Conservation (phyloP, 1,140 invertebrate species). For the Drosophila willistoni region DNA sequence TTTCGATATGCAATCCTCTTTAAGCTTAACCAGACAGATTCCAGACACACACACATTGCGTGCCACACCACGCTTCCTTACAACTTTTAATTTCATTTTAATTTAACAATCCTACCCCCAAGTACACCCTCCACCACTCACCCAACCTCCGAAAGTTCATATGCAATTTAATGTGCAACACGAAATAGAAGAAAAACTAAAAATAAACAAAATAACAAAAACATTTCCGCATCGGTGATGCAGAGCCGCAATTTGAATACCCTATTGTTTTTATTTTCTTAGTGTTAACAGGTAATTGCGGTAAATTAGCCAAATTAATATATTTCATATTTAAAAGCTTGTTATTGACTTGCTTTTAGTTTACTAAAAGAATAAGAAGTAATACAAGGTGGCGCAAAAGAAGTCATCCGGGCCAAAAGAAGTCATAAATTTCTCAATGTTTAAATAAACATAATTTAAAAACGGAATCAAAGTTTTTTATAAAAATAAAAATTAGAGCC, state of each 20-base stretch:
- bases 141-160: constrained; percentile 19
- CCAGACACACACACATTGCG: background rate
- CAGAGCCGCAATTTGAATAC: background rate
- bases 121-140: constrained; percentile 6
- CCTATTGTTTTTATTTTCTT: background rate
- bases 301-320: too few species aligned
- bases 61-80: background rate
- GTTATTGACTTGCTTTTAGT: too few species aligned
- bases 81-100: constrained; percentile 50
- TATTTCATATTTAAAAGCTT: too few species aligned
- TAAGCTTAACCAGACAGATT: constrained; percentile 6
- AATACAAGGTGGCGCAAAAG: too few species aligned
- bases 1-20: background rate
- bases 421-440: too few species aligned
- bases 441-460: too few species aligned
- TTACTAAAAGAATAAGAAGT: too few species aligned
- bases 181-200: constrained; percentile 14
- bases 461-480: too few species aligned
- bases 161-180: constrained; percentile 55
- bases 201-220: constrained; percentile 4
- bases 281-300: too few species aligned
- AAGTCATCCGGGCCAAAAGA: too few species aligned
- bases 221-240: background rate
- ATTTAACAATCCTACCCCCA: constrained; percentile 27
- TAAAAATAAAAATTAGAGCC: too few species aligned